Conservation (phyloP, 2,888 invertebrate genomes). For the Helobdella robusta region DNA sequence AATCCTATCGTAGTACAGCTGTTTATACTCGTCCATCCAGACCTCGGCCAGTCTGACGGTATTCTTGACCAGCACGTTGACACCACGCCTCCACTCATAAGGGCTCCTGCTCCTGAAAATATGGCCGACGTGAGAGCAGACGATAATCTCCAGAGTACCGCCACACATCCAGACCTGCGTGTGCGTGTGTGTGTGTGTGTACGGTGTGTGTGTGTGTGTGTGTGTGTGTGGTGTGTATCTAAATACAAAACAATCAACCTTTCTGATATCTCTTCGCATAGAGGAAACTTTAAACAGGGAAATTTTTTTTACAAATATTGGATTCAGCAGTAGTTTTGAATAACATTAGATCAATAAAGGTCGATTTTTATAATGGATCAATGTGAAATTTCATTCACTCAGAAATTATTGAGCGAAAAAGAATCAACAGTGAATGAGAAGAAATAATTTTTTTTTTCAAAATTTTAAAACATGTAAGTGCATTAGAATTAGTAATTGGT, state of each 20-base stretch:
- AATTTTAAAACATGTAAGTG: too few relatives aligned
- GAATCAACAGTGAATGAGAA: too few relatives aligned
- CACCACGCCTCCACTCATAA: slow-evolving; percentile 27
- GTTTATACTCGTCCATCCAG: slow-evolving; percentile 60
- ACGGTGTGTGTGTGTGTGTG: too few relatives aligned
- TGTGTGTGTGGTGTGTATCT: too few relatives aligned
- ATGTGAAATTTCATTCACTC: too few relatives aligned
- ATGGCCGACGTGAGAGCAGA: slow-evolving; percentile 35
- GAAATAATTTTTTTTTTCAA: too few relatives aligned
- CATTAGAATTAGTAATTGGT: too few relatives aligned
- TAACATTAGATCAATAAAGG: too few relatives aligned
- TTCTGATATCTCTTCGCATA: neutral
- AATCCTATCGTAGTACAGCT: slow-evolving; percentile 96
- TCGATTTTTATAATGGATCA: too few relatives aligned
- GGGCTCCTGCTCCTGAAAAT: slow-evolving; percentile 32
- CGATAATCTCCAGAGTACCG: slow-evolving; percentile 32
- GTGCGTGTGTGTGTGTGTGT: too few relatives aligned
- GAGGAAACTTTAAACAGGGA: neutral
- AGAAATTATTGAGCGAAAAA: too few relatives aligned
- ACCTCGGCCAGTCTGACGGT: slow-evolving; percentile 46
- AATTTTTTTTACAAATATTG: neutral
- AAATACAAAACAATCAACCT: neutral
- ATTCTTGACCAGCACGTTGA: slow-evolving; percentile 29
- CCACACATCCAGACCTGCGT: slow-evolving; percentile 34
- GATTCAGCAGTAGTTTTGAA: too few relatives aligned